phyloP scores from a whole-genome alignment of 2,888 invertebrate genomes.

The Stenotaenia linearis region DNA sequence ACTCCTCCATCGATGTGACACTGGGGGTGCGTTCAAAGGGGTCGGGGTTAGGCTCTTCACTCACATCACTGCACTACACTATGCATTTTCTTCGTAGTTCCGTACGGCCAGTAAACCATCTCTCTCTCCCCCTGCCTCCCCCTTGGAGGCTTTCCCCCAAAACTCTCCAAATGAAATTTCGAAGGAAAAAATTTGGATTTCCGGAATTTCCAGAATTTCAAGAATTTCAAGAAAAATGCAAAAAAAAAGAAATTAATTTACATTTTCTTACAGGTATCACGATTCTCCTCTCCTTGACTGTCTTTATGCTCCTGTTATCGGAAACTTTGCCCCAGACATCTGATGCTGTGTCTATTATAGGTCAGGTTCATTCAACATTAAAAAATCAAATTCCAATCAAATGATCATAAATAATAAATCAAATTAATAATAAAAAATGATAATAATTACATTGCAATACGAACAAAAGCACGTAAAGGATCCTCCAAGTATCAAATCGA shows the following conservation, averaged over 20 bases:
- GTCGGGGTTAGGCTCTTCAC: constrained; percentile 14
- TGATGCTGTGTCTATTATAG: constrained; percentile 55
- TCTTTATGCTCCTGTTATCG: constrained; percentile 54
- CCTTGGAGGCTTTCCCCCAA: neutral
- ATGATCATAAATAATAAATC: neutral
- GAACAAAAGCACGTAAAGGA: neutral
- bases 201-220: neutral
- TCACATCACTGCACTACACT: constrained; percentile 16
- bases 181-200: neutral
- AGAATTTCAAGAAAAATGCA: neutral
- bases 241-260: neutral
- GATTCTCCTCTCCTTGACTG: constrained; percentile 53
- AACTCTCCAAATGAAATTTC: neutral
- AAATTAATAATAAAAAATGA: neutral
- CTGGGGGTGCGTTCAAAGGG: neutral
- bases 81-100: neutral
- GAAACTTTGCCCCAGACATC: constrained; percentile 56
- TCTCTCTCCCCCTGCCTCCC: neutral
- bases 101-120: neutral
- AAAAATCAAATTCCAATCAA: neutral
- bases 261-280: constrained; percentile 48
- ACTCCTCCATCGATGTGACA: neutral
- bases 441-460: neutral
- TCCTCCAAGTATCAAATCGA: constrained; percentile 28
- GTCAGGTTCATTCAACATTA: constrained; percentile 41